Percentiles rank a stretch among this genome's conserved stretches.
phyloP scores from a whole-genome alignment of 1,140 invertebrate genomes.

The Ptiloglossa arizonensis region DNA sequence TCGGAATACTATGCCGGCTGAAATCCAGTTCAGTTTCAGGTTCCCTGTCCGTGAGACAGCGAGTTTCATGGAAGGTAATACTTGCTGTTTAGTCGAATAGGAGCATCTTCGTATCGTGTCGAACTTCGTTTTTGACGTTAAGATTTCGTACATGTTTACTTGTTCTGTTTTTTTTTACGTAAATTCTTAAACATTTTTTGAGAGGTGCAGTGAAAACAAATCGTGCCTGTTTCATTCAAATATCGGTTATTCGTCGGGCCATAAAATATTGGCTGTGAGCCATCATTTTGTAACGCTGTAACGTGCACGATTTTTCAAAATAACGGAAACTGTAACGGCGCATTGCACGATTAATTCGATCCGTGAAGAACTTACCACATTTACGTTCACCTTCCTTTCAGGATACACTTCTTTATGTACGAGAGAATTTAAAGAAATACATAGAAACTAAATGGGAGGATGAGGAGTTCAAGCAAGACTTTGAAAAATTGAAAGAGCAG shows the following conservation, averaged over 20 bases:
- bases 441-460: conserved; percentile 88
- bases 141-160: conserved; percentile 15
- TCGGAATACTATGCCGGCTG: conserved; percentile 10
- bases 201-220: conserved; percentile 4
- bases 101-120: background rate
- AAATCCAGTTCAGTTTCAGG: conserved; percentile 37
- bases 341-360: conserved; percentile 20
- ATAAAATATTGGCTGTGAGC: background rate
- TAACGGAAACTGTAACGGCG: conserved; percentile 44
- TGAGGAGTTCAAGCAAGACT: conserved; percentile 86
- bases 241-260: background rate
- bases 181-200: background rate
- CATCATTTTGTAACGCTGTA: background rate
- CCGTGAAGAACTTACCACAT: background rate
- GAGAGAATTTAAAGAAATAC: conserved; percentile 87
- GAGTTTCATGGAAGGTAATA: conserved; percentile 43
- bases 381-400: conserved; percentile 77
- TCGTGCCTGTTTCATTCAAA: background rate
- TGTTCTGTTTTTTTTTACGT: background rate
- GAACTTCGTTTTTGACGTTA: background rate
- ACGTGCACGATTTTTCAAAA: conserved; percentile 33
- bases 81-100: background rate
- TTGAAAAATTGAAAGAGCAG: conserved; percentile 85
- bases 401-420: conserved; percentile 90
- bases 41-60: conserved; percentile 38